Evolutionary conservation across 1,140 invertebrate species (phyloP), one percentile per base, ranked within the genome.

Genomic region (Sesamia nonagrioides): DNA sequence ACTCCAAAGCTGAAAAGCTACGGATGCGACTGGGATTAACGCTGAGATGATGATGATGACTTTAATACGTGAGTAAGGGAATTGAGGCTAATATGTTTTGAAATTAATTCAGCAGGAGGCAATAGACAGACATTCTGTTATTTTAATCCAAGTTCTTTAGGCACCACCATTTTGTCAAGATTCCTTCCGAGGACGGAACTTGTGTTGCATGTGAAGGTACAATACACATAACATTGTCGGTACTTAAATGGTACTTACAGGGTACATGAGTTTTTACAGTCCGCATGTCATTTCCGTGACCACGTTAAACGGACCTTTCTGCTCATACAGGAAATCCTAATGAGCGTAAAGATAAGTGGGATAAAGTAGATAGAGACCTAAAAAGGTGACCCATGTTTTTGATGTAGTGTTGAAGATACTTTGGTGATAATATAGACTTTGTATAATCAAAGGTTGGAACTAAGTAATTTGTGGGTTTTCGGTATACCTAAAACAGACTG

Each of bases 271-370:
- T 58, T 58, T 58, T 58, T 45, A 13, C 21, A 11, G 54, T 60
- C 35, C 8, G 8, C 35, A 7, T 66, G 17, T 42, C n/a, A 11
- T 37, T 45, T 66, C 37, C 61, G 42, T 42, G 42, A 69, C 42
- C 18, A 13, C 6, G 33, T 50, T 50, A 69, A 69, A 33, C 66
- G 27, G 42, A 50, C 66, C 66, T n/a, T 69, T 69, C 66, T 69
- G 66, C 42, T 69, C 15, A 50, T 37, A 48, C 61, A 17, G 61
- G 61, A 50, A 48, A 50, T 33, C 21, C 18, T 69, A 69, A 69
- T 50, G 66, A 69, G 66, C 42, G 42, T 69, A 21, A 69, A 69
- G 42, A 69, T 69, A 33, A 50, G 18, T 69, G 21, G 66, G 1
- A n/a, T 2, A 27, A 6, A 27, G 42, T 50, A 50, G 13, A 27